Base-by-base conservation (phyloP, 2,797 vertebrate genomes). In the Phrynocephalus guinanensis region DNA sequence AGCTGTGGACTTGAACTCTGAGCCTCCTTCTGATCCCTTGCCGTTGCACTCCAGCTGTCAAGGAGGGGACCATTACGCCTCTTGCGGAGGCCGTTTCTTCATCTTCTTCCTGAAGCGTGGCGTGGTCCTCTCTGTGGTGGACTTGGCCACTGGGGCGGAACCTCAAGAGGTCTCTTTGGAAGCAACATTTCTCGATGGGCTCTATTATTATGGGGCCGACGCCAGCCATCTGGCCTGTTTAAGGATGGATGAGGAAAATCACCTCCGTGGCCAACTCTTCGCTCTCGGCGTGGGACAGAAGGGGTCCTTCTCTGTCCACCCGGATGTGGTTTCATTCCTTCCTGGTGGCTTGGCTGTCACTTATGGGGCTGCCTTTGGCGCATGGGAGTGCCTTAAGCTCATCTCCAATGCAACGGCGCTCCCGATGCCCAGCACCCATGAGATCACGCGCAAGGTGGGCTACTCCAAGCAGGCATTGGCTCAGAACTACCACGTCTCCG, bases 361-460 rank as follows among this genome's bases (percentile, higher is more conserved):
- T 28, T 66, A 50, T 0, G 92, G 92, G 1, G 20, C 88, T 1
- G 50, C 90, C 18, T 90, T 73, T 18, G 90, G 90, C 0, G 50
- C 50, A 0, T 92, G 92, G 92, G 68, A 87, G 24, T 92, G 92
- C 30, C 83, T 90, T 18, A 90, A 91, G 26, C 84, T 91, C n/a
- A 85, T 92, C 38, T 84, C 72, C 86, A 93, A 93, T 7, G 71
- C 71, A 6, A 85, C 83, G 0, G 78, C 76, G 30, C 48, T 85
- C 22, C 87, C 87, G 1, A 66, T 76, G 78, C 87, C 83, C 63
- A 81, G 83, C 82, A 88, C 38, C 70, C 79, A 88, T 0, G 83
- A 85, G 24, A 88, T 88, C 63, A 81, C 87, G 26, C 83, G 87
- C 38, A 68, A 44, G n/a, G 87, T 88, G 1, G 87, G 87, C 48